phyloP scores from a whole-genome alignment of 2,797 vertebrate genomes.

The Rousettus madagascariensis region DNA sequence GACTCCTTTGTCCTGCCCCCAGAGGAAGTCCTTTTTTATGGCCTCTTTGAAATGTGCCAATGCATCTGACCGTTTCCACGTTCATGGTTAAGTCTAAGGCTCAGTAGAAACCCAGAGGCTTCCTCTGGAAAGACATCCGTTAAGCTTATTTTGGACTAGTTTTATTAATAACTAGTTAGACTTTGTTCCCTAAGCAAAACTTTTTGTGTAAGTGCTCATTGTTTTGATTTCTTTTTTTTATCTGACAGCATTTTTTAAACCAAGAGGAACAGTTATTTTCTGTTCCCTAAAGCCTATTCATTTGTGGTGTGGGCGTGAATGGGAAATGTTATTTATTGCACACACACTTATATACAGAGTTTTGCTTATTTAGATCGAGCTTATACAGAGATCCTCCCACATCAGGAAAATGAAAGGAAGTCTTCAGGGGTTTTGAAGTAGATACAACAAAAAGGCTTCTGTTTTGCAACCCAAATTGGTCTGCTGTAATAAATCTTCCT shows the following conservation, averaged over 20 bases:
- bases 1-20: no score
- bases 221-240: conserved; percentile 57
- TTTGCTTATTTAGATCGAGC: conserved; percentile 40
- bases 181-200: neutral
- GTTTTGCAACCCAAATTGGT: neutral
- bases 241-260: conserved; percentile 47
- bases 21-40: neutral
- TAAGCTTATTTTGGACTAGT: neutral
- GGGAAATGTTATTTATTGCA: conserved; percentile 68
- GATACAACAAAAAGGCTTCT: neutral
- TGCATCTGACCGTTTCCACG: neutral
- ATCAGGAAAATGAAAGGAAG: neutral
- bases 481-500: neutral
- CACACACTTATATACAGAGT: conserved; percentile 36
- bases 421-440: conserved; percentile 13
- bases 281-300: conserved; percentile 49
- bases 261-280: conserved; percentile 65
- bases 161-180: conserved; percentile 48
- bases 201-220: conserved; percentile 23
- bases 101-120: neutral
- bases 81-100: neutral
- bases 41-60: neutral
- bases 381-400: conserved; percentile 3
- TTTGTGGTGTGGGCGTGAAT: conserved; percentile 56
- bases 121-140: neutral